Base-by-base conservation (phyloP, 1,140 invertebrate species). In the Stegodyphus mimosarum region DNA sequence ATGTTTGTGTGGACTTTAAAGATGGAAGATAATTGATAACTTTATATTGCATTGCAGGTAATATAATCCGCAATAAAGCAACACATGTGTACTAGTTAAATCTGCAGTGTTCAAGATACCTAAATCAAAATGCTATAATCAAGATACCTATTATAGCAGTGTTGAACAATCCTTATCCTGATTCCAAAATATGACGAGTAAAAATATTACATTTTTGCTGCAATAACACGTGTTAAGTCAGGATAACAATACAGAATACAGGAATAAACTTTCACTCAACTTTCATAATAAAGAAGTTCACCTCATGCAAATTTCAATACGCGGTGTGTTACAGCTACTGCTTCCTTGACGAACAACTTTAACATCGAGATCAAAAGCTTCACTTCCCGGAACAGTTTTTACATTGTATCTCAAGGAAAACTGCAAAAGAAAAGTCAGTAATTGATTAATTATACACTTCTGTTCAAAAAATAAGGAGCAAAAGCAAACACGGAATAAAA, bases 251-350 rank as follows among this genome's bases (percentile, higher is more conserved):
- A 10, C 2, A 33, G 17, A 70, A 2, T 70, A 13, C 10, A n/a
- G 33, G 2, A 33, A 48, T 70, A 74, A 55, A 50, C 13, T 48
- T 52, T 74, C n/a, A 55, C 33, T 9, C 3, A 6, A 52, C 33
- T 33, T 33, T 33, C 33, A 33, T 33, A 33, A 33, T 33, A 33
- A 33, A 48, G 49, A 33, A 17, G 11, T 15, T 60, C 51, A 85
- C 83, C 83, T 53, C 69, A 78, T 86, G 53, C 84, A 86, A 6
- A 86, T 76, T 67, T 49, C 48, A 5, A 86, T 53, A 9, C 51
- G 78, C 2, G 84, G 76, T 9, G n/a, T n/a, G 18, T 86, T 67
- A 48, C 84, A 79, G 7, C 6, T 51, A 33, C 10, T 52, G 33
- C 69, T 85, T 18, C 66, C 73, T 6, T 51, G 2, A n/a, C 83